Evolutionary conservation across 2,113 vertebrate species (phyloP).

Genomic region (Neotoma lepida): DNA sequence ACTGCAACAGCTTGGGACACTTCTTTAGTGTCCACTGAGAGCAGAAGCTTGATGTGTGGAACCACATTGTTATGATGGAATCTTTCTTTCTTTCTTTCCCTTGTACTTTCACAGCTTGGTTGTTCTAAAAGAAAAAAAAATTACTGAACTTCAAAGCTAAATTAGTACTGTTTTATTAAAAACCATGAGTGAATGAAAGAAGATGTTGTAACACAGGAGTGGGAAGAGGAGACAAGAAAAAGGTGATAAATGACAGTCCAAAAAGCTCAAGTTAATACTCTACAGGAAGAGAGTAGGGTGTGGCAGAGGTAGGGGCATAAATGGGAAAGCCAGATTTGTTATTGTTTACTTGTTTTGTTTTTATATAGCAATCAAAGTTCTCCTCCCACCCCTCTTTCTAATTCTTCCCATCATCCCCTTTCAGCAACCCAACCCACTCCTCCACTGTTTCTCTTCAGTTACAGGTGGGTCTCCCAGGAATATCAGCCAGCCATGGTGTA

Average conservation of each 20-base stretch:
- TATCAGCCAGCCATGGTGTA: too few species aligned
- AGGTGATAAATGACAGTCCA: not conserved
- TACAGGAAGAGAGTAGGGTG: not conserved
- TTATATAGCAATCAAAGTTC: too few species aligned
- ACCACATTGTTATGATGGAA: too few species aligned
- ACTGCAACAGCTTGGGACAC: not conserved
- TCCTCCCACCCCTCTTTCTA: too few species aligned
- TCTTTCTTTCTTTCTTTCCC: not conserved
- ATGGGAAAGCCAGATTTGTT: not conserved
- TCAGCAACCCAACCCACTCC: too few species aligned
- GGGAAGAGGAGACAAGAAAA: not conserved
- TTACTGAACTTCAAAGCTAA: not conserved
- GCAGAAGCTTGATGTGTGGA: not conserved
- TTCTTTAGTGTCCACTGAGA: not conserved
- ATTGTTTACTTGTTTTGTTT: too few species aligned
- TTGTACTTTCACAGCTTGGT: not conserved
- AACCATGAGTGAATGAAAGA: not conserved
- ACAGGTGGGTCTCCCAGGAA: too few species aligned
- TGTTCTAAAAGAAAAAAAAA: not conserved
- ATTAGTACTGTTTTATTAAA: not conserved
- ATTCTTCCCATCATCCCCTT: too few species aligned
- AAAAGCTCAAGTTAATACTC: not conserved
- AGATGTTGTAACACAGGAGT: not conserved
- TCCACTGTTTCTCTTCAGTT: too few species aligned
- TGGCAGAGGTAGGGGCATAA: not conserved